These are phyloP conservation scores for Xenopus borealis DNA, from an alignment of 2,113 vertebrate species.

Conservation along the genomic window DNA sequence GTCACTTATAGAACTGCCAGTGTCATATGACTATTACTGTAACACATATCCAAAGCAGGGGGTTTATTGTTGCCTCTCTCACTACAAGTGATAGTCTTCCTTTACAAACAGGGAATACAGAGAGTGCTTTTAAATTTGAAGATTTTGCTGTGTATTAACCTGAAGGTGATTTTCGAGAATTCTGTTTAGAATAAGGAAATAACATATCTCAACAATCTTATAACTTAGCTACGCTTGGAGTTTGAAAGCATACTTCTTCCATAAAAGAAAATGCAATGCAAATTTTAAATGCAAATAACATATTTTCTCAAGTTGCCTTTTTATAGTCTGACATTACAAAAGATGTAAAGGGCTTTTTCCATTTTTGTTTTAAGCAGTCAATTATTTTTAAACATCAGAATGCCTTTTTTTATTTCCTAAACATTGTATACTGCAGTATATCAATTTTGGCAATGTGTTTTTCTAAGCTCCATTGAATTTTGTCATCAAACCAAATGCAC, in stretches of 20 bases:
- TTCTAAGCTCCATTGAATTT: not conserved
- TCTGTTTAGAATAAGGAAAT: not conserved
- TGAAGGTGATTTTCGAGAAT: too few species aligned
- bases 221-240: not conserved
- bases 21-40: too few species aligned
- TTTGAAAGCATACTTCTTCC: not conserved
- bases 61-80: too few species aligned
- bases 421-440: not conserved
- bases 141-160: too few species aligned
- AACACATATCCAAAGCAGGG: too few species aligned
- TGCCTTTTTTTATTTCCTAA: not conserved
- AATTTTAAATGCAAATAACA: conserved; percentile 3
- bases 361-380: not conserved
- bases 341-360: not conserved
- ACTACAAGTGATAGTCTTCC: too few species aligned
- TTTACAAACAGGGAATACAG: too few species aligned
- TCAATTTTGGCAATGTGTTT: not conserved
- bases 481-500: conserved; percentile 3
- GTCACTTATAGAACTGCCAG: too few species aligned
- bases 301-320: not conserved
- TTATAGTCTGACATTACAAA: not conserved
- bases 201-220: not conserved
- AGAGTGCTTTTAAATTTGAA: too few species aligned
- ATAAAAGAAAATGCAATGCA: not conserved
- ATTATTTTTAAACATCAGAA: conserved; percentile 2